Base-by-base conservation (phyloP, 2,888 invertebrate species). In the Phyto melanocephala region DNA sequence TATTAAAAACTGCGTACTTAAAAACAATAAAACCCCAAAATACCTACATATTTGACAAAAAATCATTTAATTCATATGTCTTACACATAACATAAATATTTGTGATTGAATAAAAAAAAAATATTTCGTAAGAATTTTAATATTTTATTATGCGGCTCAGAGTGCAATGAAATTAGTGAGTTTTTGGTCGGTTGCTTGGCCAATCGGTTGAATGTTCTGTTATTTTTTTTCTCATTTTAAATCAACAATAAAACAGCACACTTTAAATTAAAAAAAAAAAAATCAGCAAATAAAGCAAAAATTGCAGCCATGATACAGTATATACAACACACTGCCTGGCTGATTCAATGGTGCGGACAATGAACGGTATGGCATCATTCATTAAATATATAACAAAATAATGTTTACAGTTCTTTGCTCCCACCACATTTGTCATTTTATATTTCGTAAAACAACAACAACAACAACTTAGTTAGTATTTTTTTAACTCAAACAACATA, bases 321-420 rank as follows among this genome's bases (percentile, higher is more conserved):
- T 11, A 45, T 24, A 42, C 8, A 13, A 24, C 67, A 22, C 45
- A 42, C 28, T 28, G 28, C 24, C 47, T n/a, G 20, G 7, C 7
- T 40, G 11, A 58, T n/a, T n/a, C n/a, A n/a, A 17, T 60, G 17
- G 45, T 1, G 47, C 58, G 50, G 37, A 10, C n/a, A n/a, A 37
- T 24, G 45, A 42, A 35, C 54, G 56, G 45, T 7, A 20, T 50
- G 22, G 56, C 35, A 75, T 67, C 47, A 58, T 47, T 24, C 35
- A 75, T 67, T 75, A 50, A 67, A 74, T 75, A 28, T 5, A 75
- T 40, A 56, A 56, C 65, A 24, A 67, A 75, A 74, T 33, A 2
- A 13, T 65, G 37, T 50, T 79, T 75, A 56, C 52, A 79, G 78
- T 82, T 82, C 65, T 75, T 82, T 82, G 78, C 74, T 56, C 79